Conservation (phyloP, 2,113 vertebrate species). For the Glaucidium brasilianum region DNA sequence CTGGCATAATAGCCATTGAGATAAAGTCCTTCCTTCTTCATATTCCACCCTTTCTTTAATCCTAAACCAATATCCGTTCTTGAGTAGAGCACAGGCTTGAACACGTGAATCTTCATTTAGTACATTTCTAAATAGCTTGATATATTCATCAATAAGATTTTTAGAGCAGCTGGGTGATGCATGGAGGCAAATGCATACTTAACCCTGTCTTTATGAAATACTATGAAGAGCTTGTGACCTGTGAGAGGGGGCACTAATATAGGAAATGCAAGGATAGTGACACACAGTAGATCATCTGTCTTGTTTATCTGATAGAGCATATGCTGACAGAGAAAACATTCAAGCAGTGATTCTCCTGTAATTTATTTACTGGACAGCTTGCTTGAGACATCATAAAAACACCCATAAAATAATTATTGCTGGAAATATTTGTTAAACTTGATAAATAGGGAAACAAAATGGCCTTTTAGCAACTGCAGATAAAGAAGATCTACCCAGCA, state of each 20-base stretch:
- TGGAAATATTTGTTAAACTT: not conserved
- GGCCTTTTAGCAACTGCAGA: not conserved
- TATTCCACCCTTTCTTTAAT: not conserved
- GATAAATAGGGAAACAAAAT: not conserved
- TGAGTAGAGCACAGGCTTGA: accelerated
- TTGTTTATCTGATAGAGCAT: not conserved
- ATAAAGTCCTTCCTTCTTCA: not conserved
- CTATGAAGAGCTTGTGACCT: not conserved
- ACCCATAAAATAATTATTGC: not conserved
- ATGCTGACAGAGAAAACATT: not conserved
- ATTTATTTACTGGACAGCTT: not conserved
- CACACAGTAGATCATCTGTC: not conserved
- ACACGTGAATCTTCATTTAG: not conserved
- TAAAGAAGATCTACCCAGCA: not conserved
- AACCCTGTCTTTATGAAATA: not conserved
- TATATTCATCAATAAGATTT: not conserved
- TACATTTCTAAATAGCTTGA: not conserved
- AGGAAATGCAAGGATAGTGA: not conserved
- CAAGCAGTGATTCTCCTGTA: not conserved
- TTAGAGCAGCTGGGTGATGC: not conserved
- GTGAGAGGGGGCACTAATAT: not conserved
- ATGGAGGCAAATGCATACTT: not conserved
- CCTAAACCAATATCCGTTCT: not conserved
- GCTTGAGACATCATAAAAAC: not conserved
- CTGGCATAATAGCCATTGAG: not conserved